These are phyloP conservation scores for Anhinga anhinga DNA, from an alignment of 2,113 vertebrate genomes.

Conservation along the genomic window DNA sequence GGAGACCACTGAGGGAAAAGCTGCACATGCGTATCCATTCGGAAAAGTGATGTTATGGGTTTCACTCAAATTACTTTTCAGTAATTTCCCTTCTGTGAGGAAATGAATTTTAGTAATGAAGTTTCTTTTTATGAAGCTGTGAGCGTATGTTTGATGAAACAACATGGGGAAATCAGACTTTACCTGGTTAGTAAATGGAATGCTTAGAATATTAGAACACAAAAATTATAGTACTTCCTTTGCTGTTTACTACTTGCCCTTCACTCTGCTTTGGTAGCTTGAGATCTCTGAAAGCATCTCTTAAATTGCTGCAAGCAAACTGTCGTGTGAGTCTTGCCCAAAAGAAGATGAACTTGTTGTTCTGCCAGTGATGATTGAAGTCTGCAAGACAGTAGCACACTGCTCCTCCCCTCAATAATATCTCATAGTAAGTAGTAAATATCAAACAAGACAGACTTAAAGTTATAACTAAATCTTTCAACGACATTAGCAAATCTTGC, in stretches of 20 bases:
- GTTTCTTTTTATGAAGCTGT: neutral
- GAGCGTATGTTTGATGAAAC: neutral
- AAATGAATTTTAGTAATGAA: neutral
- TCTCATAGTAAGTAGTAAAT: neutral
- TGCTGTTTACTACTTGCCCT: neutral
- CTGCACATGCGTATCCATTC: accelerated
- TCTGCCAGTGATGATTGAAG: neutral
- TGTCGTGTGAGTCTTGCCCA: neutral
- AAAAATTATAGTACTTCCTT: neutral
- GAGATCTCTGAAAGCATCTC: neutral
- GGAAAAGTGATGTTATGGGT: neutral
- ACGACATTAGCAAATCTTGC: neutral
- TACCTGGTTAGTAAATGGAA: neutral
- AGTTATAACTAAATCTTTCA: neutral
- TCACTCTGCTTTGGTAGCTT: neutral
- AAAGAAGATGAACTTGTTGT: neutral
- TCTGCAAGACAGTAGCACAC: neutral
- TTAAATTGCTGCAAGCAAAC: neutral
- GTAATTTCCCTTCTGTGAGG: neutral
- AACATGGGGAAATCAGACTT: neutral
- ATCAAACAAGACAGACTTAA: neutral
- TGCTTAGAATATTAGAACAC: neutral
- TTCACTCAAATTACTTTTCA: neutral
- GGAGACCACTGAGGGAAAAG: neutral
- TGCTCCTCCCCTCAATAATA: neutral